Base-by-base conservation (phyloP, 2,888 invertebrate genomes). In the Meganola albula region DNA sequence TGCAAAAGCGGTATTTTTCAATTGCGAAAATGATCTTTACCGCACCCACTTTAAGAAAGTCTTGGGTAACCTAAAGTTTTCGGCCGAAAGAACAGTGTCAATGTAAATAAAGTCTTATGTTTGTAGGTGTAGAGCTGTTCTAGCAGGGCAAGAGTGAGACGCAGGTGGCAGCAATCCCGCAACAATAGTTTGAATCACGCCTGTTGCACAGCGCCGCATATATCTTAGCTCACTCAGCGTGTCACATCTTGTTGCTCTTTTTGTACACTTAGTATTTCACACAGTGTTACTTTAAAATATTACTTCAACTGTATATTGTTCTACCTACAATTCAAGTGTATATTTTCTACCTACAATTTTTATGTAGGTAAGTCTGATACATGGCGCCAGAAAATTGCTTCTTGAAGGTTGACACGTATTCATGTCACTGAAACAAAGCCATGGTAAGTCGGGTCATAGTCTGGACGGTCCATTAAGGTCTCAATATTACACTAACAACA, bases 391-490 rank as follows among this genome's bases (percentile, higher is more conserved):
- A 28, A 25, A 10, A n/a, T 39, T n/a, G n/a, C n/a, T 34, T 38
- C 25, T 40, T 26, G 24, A 22, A 33, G 10, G 16, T 27, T 13
- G 28, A 25, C 22, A 30, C 16, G 24, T 27, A 27, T 21, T 31
- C 18, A 29, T 31, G 42, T 31, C 29, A 34, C 38, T 36, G 40
- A 43, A 52, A 57, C 49, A 53, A 45, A 51, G 50, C 56, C 50
- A 29, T 23, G 23, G 27, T 21, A 27, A 22, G 28, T 21, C 12
- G 24, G 9, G 39, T 44, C 28, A 31, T 31, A 28, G 45, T 31
- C 31, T 62, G 58, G 51, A 62, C 65, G 59, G 66, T 77, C 83
- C 83, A 84, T 84, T 84, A 84, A 66, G 72, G 64, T 72, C 74
- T 82, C 78, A 73, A 63, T 75, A 66, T 74, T 77, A 66, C 67